Percentiles rank a stretch among this genome's conserved stretches.
phyloP scores from a whole-genome alignment of 2,797 vertebrate genomes.

The Lacerta bilineata region DNA sequence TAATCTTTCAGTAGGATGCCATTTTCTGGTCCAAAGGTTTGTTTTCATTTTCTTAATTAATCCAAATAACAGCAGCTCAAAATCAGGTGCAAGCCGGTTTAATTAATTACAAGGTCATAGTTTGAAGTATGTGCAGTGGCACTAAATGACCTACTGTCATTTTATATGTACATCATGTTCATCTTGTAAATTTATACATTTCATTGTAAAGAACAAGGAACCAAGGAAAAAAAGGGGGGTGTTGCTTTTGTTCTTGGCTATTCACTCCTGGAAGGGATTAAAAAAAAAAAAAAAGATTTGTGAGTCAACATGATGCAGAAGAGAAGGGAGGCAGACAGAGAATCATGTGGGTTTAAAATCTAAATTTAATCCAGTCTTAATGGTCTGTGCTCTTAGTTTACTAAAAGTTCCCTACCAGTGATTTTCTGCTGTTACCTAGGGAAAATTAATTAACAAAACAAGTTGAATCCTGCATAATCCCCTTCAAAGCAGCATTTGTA shows the following conservation, averaged over 20 bases:
- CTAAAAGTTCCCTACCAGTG: slow-evolving; percentile 55
- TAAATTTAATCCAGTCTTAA: slow-evolving; percentile 72
- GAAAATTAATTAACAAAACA: slow-evolving; percentile 72
- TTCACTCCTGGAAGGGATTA: slow-evolving; percentile 50
- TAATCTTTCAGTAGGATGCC: slow-evolving; percentile 33
- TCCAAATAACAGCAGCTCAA: slow-evolving; percentile 34
- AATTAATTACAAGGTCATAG: slow-evolving; percentile 41
- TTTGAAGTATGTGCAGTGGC: slow-evolving; percentile 46
- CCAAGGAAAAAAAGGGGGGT: not conserved
- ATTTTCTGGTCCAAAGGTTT: slow-evolving; percentile 37
- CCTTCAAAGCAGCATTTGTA: slow-evolving; percentile 61
- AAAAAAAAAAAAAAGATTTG: slow-evolving; percentile 46
- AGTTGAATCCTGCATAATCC: slow-evolving; percentile 72
- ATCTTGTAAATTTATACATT: slow-evolving; percentile 15
- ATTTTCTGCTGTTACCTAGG: slow-evolving; percentile 62
- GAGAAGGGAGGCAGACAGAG: slow-evolving; percentile 45
- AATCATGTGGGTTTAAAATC: slow-evolving; percentile 66
- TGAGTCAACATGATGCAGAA: slow-evolving; percentile 50
- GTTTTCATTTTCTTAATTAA: slow-evolving; percentile 66
- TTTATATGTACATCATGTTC: slow-evolving; percentile 21
- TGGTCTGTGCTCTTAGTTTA: slow-evolving; percentile 41
- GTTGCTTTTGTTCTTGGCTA: slow-evolving; percentile 43
- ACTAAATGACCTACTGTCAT: not conserved
- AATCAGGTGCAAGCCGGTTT: slow-evolving; percentile 40
- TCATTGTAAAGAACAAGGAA: slow-evolving; percentile 52